Base-by-base conservation (phyloP, 2,797 vertebrate genomes). In the Tragelaphus oryx region DNA sequence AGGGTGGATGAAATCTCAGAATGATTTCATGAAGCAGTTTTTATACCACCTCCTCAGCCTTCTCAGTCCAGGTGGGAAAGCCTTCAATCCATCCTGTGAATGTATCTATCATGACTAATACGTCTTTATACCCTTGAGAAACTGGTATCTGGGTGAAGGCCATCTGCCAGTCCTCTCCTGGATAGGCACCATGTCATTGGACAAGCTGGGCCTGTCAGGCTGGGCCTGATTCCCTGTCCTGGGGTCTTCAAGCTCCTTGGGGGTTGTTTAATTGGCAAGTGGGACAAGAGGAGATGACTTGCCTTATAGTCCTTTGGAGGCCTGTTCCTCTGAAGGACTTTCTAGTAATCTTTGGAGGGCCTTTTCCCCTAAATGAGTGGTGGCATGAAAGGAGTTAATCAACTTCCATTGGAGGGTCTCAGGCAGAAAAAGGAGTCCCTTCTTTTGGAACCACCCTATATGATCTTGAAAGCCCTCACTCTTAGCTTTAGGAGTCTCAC, bases 41-140 rank as follows among this genome's bases (percentile, higher is more conserved):
- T 18, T 30, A 33, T 18, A 18, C 60, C n/a, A 65, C 62, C n/a
- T 10, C 62, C 62, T 33, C n/a, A 33, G 62, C n/a, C 62, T 65
- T 65, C n/a, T 65, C 62, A 18, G n/a, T 33, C 17, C 0, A 0
- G n/a, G n/a, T 65, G 17, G 62, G 8, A 33, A 65, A 33, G n/a
- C 2, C n/a, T 33, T 65, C n/a, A 65, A 33, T 20, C 62, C n/a
- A 20, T 33, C n/a, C 62, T 65, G 4, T 20, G 8, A 65, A 33
- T 65, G n/a, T 33, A 20, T 33, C 62, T 33, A 10, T 33, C n/a
- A 65, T 33, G 62, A 33, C 17, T 65, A 65, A 65, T 65, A 18
- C 1, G 8, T 65, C 20, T 65, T 33, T 65, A 65, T 65, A 65
- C n/a, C 62, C 62, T 33, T 65, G 62, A 65, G n/a, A 33, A 20